Evolutionary conservation across 2,797 vertebrate species (phyloP), one percentile per base, ranked within the genome.

Genomic region (Oryzias sinensis): DNA sequence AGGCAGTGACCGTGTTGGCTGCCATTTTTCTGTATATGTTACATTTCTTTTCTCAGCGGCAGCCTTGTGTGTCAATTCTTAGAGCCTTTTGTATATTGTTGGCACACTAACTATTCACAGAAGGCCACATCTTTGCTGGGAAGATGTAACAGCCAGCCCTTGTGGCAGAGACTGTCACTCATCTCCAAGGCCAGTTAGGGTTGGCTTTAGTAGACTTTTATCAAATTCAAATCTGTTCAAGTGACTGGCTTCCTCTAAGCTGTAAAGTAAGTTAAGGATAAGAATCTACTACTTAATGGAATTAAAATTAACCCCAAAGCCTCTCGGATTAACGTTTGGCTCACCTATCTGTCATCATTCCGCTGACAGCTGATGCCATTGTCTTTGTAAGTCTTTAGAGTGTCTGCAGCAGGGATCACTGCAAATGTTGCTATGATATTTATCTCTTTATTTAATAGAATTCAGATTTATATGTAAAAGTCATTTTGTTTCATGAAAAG

Each of bases 1-100:
- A 53, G 61, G 29, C 60, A 45, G 63, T 46, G 4, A 22, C 59
- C 46, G 43, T 29, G 61, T 58, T 62, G 68, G 27, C 51, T 66
- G 41, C 59, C 70, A 56, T 69, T 59, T 48, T 65, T 57, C 40
- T 62, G 24, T 43, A 6, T 42, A 29, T 37, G 33, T 29, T 43
- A 49, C 55, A 49, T 73, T 47, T 72, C 1, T 14, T 47, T 13
- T 61, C 53, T 53, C 43, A 16, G 27, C 13, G 15, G 9, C 52
- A 27, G 14, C 42, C 33, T 59, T 42, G 5, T 24, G 43, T 41
- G 45, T n/a, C 2, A 5, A 57, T 4, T 49, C 49, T 74, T 62
- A 63, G 51, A 56, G 11, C 18, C 45, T 41, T 22, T 33, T 43
- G 14, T 6, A 20, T 53, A n/a, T 47, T 18, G 11, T 2, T 9